Evolutionary conservation across 2,113 vertebrate genomes (phyloP).

Genomic region (Chelonoidis abingdonii): DNA sequence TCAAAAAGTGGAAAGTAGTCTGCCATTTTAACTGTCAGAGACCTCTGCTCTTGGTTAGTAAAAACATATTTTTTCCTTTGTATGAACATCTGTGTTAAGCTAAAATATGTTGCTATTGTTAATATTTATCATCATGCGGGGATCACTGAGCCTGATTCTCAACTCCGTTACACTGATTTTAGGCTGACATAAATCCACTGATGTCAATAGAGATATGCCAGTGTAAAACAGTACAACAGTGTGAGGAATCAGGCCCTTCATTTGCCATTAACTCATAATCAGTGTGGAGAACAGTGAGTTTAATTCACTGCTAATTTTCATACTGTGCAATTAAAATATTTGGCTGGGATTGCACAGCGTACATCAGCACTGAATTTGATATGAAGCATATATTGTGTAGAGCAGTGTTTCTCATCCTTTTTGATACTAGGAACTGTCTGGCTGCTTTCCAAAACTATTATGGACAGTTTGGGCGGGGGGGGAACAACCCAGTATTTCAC

Average conservation of each 20-base stretch:
- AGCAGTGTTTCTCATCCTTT: too few species aligned
- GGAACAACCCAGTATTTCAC: background rate
- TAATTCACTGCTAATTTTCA: background rate
- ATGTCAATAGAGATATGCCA: background rate
- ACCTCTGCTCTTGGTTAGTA: background rate
- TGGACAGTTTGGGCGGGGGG: background rate
- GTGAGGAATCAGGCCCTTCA: background rate
- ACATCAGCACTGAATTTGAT: background rate
- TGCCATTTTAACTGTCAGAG: background rate
- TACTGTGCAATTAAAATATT: background rate
- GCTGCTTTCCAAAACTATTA: background rate
- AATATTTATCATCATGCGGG: rapidly evolving
- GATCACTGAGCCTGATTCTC: background rate
- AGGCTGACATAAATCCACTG: background rate
- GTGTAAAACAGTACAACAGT: background rate
- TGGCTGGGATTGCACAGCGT: background rate
- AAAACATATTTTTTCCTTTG: background rate
- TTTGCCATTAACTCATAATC: background rate
- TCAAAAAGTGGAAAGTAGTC: background rate
- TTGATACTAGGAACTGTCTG: background rate
- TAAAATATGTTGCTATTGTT: background rate
- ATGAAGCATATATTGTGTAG: background rate
- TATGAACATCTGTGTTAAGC: background rate
- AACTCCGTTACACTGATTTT: background rate
- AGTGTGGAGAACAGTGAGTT: background rate